Evolutionary conservation across 2,797 vertebrate genomes (phyloP), one percentile per base, ranked within the genome.

Genomic region (Bucorvus abyssinicus): DNA sequence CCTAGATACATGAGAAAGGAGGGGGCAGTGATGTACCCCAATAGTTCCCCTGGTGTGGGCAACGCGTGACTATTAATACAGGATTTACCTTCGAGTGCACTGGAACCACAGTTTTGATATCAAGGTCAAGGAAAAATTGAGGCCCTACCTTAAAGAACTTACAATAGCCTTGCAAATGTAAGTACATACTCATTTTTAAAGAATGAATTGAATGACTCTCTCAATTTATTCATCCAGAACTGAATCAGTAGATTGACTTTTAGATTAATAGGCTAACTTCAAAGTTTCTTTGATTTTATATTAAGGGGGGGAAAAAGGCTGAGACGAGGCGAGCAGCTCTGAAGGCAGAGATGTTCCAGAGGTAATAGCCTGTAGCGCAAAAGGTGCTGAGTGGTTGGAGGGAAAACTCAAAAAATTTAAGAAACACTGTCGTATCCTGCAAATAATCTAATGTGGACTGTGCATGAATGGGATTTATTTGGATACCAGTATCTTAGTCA

Each of bases 11-110:
- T 42, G 36, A 90, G 61, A 75, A 93, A 6, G 36, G 40, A 91
- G 14, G 9, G 18, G 32, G 14, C 11, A 63, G n/a, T 8, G n/a
- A 64, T 40, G 7, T 38, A 21, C 9, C 44, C 16, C 24, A 73
- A 16, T 18, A 34, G 26, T 20, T 47, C 13, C 27, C 30, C 9
- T 0, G 0, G 5, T 68, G 68, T 42, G 49, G n/a, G 27, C 23
- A 60, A 10, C n/a, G n/a, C n/a, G n/a, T 70, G 36, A 56, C 32
- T 71, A 38, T 32, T 45, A 67, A 77, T 12, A 40, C 22, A 77
- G n/a, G 55, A 74, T 64, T 77, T 83, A 67, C 22, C 27, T 55
- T 60, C 2, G 2, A 80, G 44, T 44, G n/a, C 38, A 55, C 26
- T 40, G 55, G 50, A 92, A 57, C 13, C 22, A 78, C 14, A 7